Percentiles rank a stretch among this genome's conserved stretches.
These are phyloP conservation scores for Dreissena polymorpha DNA, from an alignment of 1,140 invertebrate species.

Conservation along the genomic window DNA sequence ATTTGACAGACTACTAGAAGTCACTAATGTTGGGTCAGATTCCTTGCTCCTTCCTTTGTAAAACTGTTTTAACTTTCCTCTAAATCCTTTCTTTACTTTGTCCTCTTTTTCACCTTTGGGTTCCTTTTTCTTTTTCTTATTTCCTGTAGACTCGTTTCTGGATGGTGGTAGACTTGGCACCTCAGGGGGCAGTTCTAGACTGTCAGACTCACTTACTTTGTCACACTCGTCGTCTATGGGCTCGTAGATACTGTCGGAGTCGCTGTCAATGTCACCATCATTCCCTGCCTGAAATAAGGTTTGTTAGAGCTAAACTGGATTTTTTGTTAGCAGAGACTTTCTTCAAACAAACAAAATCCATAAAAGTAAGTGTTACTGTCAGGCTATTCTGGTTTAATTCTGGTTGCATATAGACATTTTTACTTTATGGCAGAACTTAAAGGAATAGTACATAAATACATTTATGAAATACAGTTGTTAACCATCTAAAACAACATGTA, in stretches of 20 bases:
- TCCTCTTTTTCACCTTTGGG: conserved; percentile 18
- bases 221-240: conserved; percentile 16
- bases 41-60: conserved; percentile 24
- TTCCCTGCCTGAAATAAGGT: conserved; percentile 50
- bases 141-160: neutral
- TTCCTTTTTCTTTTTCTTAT: conserved; percentile 48
- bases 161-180: conserved; percentile 12
- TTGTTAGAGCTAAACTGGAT: too few relatives aligned
- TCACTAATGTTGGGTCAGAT: neutral
- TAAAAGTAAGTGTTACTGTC: neutral
- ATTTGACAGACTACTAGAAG: neutral
- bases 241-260: conserved; percentile 49
- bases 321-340: too few relatives aligned
- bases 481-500: too few relatives aligned
- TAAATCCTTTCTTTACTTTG: conserved; percentile 14
- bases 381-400: too few relatives aligned
- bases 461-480: too few relatives aligned
- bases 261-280: conserved; percentile 55
- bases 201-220: conserved; percentile 40
- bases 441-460: too few relatives aligned
- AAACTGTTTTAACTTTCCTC: conserved; percentile 42
- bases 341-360: too few relatives aligned
- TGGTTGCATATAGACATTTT: too few relatives aligned
- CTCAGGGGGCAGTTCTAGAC: conserved; percentile 29
- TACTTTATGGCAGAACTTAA: too few relatives aligned